Evolutionary conservation across 2,113 vertebrate species (phyloP), one percentile per base, ranked within the genome.

Genomic region (Machaerirhynchus nigripectus): DNA sequence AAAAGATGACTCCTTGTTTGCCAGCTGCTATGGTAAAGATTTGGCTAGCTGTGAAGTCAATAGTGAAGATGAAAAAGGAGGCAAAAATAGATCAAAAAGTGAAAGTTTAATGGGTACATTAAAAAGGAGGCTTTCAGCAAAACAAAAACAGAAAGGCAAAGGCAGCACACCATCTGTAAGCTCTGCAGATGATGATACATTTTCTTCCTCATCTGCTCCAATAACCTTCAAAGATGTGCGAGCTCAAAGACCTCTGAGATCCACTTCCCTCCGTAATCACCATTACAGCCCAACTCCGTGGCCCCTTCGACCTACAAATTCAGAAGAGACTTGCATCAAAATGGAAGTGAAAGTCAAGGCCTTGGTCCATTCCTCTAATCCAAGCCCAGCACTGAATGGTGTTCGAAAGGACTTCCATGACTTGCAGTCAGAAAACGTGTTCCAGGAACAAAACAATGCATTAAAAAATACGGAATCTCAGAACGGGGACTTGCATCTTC

Each of bases 331-430:
- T 5, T 99, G 99, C 63, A 99, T 99, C 92, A 99, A 99, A 88
- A 98, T 99, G 99, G 99, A 99, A 96, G 98, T 99, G 84, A 98
- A 99, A 64, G 99, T 99, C 39, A 99, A 99, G 96, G 99, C 99
- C 86, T 98, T 99, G 98, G 99, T 99, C 49, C 99, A 99, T 96
- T 98, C 99, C 20, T 98, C 99, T 21, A 98, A 97, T 83, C 98
- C 99, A 27, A 99, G 99, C 92, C 99, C 99, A 22, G 99, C 98
- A 39, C 97, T 99, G 87, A 99, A 99, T 37, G 99, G 99, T 5
- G 98, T 99, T 90, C 98, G 99, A 57, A 99, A 99, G 95, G 99
- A 99, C 90, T 98, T 99, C 94, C 98, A 97, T 30, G 99, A 99
- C 79, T 98, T 99, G 77, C 99, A 98, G 96, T 96, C 99, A 73